phyloP scores from a whole-genome alignment of 2,888 invertebrate genomes.

The Spatulosminthurus flaviceps region DNA sequence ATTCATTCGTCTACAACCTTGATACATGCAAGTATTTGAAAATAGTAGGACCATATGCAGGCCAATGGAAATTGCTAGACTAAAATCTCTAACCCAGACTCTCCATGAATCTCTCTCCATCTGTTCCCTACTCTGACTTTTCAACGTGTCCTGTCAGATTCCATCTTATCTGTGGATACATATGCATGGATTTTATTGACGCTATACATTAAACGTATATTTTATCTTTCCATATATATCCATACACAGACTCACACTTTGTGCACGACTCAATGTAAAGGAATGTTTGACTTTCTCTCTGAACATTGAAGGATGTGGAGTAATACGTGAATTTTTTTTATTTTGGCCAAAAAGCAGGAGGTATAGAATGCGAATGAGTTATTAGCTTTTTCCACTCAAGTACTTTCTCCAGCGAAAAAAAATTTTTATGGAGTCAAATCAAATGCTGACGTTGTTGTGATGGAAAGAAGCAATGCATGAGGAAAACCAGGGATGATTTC shows the following conservation, averaged over 20 bases:
- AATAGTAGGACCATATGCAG: not conserved
- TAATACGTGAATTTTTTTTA: constrained; percentile 6
- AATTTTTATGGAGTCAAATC: not conserved
- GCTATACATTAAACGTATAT: too few species aligned
- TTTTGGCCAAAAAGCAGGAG: not conserved
- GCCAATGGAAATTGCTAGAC: not conserved
- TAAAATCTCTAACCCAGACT: not conserved
- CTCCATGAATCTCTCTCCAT: not conserved
- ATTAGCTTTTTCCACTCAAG: constrained; percentile 10
- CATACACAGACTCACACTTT: too few species aligned
- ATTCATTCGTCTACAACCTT: not conserved
- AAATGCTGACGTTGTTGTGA: not conserved
- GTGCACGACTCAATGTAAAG: too few species aligned
- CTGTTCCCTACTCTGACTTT: not conserved
- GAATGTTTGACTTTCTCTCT: too few species aligned
- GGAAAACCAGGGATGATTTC: not conserved
- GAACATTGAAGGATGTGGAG: not conserved
- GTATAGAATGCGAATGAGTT: constrained; percentile 4
- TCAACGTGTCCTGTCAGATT: not conserved
- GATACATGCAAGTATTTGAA: not conserved
- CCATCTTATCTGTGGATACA: not conserved
- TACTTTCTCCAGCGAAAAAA: not conserved
- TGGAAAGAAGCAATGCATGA: not conserved
- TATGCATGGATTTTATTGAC: too few species aligned
- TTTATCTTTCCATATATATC: too few species aligned